Percentiles rank a stretch among this genome's conserved stretches.
Conservation (phyloP, 2,888 invertebrate genomes). For the Cetonia aurata region DNA sequence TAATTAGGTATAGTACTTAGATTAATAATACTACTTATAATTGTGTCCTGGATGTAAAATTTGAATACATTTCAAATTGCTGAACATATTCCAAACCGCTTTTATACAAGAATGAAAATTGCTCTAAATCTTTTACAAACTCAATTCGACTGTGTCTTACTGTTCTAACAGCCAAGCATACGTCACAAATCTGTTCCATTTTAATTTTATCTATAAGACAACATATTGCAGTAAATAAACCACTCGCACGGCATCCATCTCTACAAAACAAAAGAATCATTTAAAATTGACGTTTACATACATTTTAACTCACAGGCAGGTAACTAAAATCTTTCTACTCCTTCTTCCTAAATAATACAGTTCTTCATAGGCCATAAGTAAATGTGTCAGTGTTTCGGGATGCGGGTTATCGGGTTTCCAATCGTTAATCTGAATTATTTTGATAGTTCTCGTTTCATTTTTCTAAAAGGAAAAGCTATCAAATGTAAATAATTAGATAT, state of each 20-base stretch:
- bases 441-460: slow-evolving; percentile 14
- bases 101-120: slow-evolving; percentile 41
- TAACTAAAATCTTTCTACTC: slow-evolving; percentile 60
- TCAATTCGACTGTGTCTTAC: slow-evolving; percentile 65
- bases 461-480: background rate
- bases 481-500: background rate
- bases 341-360: slow-evolving; percentile 59
- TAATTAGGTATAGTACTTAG: background rate
- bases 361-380: slow-evolving; percentile 63
- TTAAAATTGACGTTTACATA: background rate
- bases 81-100: slow-evolving; percentile 42
- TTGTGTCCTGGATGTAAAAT: slow-evolving; percentile 14
- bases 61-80: slow-evolving; percentile 43
- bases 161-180: slow-evolving; percentile 66
- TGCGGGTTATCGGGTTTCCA: slow-evolving; percentile 57
- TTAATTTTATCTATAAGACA: slow-evolving; percentile 68
- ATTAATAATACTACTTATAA: background rate
- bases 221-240: slow-evolving; percentile 66
- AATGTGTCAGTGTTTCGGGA: slow-evolving; percentile 56
- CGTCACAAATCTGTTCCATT: slow-evolving; percentile 68
- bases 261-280: slow-evolving; percentile 56
- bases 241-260: slow-evolving; percentile 67
- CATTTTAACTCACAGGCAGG: slow-evolving; percentile 64
- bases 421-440: slow-evolving; percentile 53
- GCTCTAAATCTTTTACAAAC: slow-evolving; percentile 61